Evolutionary conservation across 2,888 invertebrate genomes (phyloP).

Genomic region (Meiosimyza platycephala): DNA sequence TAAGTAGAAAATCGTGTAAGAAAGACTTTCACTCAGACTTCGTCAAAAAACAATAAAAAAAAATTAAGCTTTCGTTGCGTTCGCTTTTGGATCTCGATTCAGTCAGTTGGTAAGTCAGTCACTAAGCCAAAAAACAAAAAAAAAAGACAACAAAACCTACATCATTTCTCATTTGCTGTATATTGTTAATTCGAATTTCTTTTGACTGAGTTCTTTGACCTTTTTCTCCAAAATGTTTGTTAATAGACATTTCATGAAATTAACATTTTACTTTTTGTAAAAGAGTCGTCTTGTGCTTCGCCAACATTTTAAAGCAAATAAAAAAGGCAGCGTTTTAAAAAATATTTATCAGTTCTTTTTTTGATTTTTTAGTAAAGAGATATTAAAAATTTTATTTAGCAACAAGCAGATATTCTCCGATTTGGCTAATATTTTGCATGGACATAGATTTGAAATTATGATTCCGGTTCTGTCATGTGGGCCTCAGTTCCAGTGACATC

Average conservation of each 20-base stretch:
- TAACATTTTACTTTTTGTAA: not conserved
- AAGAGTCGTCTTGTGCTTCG: too few species aligned
- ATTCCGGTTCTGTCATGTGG: too few species aligned
- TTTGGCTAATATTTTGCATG: too few species aligned
- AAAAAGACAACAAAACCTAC: not conserved
- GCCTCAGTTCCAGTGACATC: too few species aligned
- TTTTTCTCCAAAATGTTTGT: not conserved
- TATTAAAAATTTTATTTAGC: too few species aligned
- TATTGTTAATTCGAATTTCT: slow-evolving; percentile 21
- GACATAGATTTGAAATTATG: too few species aligned
- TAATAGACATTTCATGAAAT: not conserved
- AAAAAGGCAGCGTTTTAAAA: too few species aligned
- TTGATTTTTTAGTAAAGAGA: not conserved
- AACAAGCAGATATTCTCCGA: too few species aligned
- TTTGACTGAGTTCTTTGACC: slow-evolving; percentile 17
- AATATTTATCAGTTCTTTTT: too few species aligned
- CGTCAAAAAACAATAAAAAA: slow-evolving; percentile 25
- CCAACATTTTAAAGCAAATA: too few species aligned
- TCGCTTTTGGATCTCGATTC: not conserved
- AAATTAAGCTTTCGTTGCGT: not conserved
- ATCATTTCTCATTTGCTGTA: not conserved
- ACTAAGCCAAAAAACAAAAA: not conserved
- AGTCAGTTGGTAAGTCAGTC: not conserved
- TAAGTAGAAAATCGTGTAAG: not conserved
- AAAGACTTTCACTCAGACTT: slow-evolving; percentile 30